phyloP scores from a whole-genome alignment of 2,113 vertebrate species.

The Saccopteryx leptura region DNA sequence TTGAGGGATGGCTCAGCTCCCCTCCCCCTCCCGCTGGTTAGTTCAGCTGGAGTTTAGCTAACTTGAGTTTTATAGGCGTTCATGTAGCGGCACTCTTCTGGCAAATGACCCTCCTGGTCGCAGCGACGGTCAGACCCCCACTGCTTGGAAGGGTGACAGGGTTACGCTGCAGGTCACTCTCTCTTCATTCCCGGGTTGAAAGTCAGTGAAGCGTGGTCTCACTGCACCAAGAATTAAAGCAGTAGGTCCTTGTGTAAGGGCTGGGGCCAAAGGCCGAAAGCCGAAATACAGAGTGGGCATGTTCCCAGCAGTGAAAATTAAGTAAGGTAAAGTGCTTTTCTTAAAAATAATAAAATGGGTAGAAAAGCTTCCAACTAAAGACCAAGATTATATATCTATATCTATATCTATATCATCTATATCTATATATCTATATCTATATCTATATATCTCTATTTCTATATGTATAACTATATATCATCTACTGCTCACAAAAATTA shows the following conservation, averaged over 20 bases:
- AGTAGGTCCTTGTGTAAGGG: background rate
- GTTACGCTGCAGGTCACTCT: background rate
- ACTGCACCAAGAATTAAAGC: background rate
- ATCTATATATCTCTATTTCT: too few relatives aligned
- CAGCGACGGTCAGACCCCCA: background rate
- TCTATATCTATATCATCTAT: background rate
- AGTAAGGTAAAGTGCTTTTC: slow-evolving; percentile 13
- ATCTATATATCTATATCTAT: background rate
- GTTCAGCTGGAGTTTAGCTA: slow-evolving; percentile 32
- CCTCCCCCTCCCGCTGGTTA: background rate
- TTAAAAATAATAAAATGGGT: slow-evolving; percentile 5
- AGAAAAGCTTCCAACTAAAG: slow-evolving; percentile 2
- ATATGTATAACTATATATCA: background rate
- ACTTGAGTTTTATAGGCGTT: background rate
- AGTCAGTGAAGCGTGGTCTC: background rate
- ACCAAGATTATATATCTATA: background rate
- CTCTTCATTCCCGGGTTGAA: background rate
- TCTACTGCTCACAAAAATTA: too few relatives aligned
- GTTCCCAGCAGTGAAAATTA: slow-evolving; percentile 25
- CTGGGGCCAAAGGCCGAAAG: background rate
- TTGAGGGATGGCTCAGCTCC: background rate
- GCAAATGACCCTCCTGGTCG: background rate
- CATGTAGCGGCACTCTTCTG: background rate
- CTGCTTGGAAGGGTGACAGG: background rate
- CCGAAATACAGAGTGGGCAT: background rate